These are phyloP conservation scores for Pyrochroa serraticornis DNA, from an alignment of 2,888 invertebrate genomes.

Conservation along the genomic window DNA sequence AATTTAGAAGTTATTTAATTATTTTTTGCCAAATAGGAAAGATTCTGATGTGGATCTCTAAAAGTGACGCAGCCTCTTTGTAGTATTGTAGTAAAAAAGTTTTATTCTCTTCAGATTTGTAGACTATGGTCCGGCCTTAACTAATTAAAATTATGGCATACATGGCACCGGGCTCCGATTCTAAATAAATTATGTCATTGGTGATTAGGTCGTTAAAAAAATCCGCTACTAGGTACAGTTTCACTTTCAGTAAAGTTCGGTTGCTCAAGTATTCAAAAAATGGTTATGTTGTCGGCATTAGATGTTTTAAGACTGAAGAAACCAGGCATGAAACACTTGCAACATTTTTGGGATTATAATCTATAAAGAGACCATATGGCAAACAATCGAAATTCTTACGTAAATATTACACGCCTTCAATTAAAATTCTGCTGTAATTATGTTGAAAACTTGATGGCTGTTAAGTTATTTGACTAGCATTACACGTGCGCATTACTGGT, in stretches of 20 bases:
- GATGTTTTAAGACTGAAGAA: constrained; percentile 2
- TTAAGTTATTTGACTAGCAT: too few relatives aligned
- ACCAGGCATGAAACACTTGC: background rate
- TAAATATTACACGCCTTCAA: too few relatives aligned
- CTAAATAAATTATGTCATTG: constrained; percentile 83
- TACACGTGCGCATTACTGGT: too few relatives aligned
- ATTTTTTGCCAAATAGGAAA: constrained; percentile 81
- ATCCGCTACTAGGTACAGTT: constrained; percentile 62
- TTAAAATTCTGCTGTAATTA: too few relatives aligned
- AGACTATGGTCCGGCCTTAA: constrained; percentile 79
- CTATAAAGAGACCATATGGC: too few relatives aligned
- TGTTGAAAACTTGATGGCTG: too few relatives aligned
- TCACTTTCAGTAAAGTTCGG: constrained; percentile 61
- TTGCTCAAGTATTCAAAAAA: constrained; percentile 58
- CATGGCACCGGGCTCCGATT: constrained; percentile 67
- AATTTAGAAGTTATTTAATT: constrained; percentile 46
- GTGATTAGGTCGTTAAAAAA: constrained; percentile 95
- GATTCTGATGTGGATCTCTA: constrained; percentile 77
- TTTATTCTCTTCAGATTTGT: constrained; percentile 63
- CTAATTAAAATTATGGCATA: constrained; percentile 88
- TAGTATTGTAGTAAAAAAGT: constrained; percentile 83
- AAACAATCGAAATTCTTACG: too few relatives aligned
- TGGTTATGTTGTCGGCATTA: constrained; percentile 26
- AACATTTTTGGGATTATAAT: constrained; percentile 6
- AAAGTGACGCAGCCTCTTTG: constrained; percentile 58